Conservation (phyloP, 2,113 vertebrate species). For the Ceuthmochares aereus region DNA sequence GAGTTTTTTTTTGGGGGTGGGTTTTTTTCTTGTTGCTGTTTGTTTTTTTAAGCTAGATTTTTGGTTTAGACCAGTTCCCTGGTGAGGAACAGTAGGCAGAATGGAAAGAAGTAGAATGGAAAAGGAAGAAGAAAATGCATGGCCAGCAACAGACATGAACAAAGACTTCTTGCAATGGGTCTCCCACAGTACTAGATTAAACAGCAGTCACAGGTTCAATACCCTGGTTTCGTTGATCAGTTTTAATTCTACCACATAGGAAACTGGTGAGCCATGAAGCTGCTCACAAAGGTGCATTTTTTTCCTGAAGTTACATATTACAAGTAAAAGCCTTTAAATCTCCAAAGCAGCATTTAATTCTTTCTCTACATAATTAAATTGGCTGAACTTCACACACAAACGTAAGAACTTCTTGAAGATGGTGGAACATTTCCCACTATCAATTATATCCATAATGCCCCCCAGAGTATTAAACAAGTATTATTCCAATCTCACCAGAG, state of each 20-base stretch:
- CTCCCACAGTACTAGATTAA: background rate
- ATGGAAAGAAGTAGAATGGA: background rate
- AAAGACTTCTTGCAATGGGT: background rate
- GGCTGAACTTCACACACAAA: background rate
- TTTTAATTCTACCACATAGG: background rate
- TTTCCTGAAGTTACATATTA: background rate
- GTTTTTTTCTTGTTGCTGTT: no score
- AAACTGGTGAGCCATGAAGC: background rate
- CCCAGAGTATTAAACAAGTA: background rate
- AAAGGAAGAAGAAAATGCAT: background rate
- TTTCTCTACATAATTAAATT: background rate
- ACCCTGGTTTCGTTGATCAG: background rate
- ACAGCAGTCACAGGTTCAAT: rapidly evolving
- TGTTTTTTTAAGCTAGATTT: background rate
- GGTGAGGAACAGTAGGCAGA: background rate
- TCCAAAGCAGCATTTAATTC: background rate
- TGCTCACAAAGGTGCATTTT: background rate
- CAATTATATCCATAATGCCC: background rate
- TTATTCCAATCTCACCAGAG: background rate
- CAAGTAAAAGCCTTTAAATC: background rate
- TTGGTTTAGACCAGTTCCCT: background rate
- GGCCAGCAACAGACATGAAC: background rate
- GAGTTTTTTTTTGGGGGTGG: background rate
- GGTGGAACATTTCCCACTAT: background rate
- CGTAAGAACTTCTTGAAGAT: background rate